phyloP scores from a whole-genome alignment of 1,140 invertebrate species.

The Eufriesea mexicana region DNA sequence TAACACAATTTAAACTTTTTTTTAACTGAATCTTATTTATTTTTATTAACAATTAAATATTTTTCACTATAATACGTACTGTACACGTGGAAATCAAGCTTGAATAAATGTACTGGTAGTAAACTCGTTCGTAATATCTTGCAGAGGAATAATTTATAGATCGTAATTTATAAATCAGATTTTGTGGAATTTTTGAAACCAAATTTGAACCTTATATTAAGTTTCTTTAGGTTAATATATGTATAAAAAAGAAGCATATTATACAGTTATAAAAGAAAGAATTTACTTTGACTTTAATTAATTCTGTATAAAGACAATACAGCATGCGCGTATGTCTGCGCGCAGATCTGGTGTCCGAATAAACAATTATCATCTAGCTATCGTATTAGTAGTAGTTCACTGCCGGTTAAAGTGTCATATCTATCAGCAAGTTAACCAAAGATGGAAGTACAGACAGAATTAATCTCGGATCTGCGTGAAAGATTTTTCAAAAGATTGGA shows the following conservation, averaged over 20 bases:
- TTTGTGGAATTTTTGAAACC: background rate
- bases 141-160: background rate
- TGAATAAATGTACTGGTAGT: background rate
- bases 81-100: conserved; percentile 29
- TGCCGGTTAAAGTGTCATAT: conserved; percentile 69
- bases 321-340: conserved; percentile 39
- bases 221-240: background rate
- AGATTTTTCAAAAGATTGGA: conserved; percentile 83
- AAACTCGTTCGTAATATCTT: background rate
- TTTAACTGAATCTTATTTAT: background rate
- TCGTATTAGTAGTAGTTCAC: conserved; percentile 29
- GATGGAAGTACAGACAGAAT: conserved; percentile 78
- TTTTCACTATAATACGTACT: background rate
- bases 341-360: conserved; percentile 43
- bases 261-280: background rate
- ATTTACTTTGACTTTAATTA: conserved; percentile 13
- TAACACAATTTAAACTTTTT: background rate
- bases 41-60: background rate
- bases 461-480: conserved; percentile 82
- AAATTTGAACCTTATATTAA: background rate
- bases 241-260: background rate
- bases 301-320: conserved; percentile 24
- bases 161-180: background rate
- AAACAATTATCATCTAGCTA: conserved; percentile 57
- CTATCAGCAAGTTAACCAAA: conserved; percentile 39